Evolutionary conservation across 2,888 invertebrate genomes (phyloP), one percentile per base, ranked within the genome.

Genomic region (Operophtera brumata): DNA sequence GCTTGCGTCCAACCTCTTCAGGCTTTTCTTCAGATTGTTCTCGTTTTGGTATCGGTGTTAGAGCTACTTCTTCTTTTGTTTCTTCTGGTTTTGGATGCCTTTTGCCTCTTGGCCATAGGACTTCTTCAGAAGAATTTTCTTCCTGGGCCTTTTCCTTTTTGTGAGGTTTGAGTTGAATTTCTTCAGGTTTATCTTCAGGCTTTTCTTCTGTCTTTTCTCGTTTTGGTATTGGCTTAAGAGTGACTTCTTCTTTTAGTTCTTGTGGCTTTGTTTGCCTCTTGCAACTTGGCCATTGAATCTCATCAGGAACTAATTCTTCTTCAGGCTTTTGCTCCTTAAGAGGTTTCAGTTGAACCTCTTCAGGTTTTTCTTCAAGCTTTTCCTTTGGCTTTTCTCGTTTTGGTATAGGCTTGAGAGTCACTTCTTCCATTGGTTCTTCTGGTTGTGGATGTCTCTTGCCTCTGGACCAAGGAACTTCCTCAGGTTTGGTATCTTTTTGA

Each of bases 281-380:
- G 28, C 66, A 66, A n/a, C 61, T 69, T 5, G 64, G 59, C 82
- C 58, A 84, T 28, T 51, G 56, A 0, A 20, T 8, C 37, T 66
- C 81, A 20, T 80, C 81, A 1, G 71, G 58, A 47, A 59, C 59
- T 12, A 59, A 82, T 55, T 90, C 84, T 73, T 92, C 91, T 36
- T 78, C 40, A 12, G 79, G 75, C 63, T 62, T 78, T 65, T 59
- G 73, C 68, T 72, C 73, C 48, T 69, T 73, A 12, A 71, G 34
- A 56, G 87, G 82, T 54, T 86, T 81, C 0, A 79, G 61, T 68
- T 79, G 46, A 65, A 78, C 50, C 69, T 81, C 85, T 75, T 86
- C 70, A 6, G 57, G 49, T 7, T 61, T 60, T 30, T 73, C 74
- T 36, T 77, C 65, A 11, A 75, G 59, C 28, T 55, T 36, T 43